phyloP scores from a whole-genome alignment of 2,113 vertebrate species.

The Meleagris gallopavo region DNA sequence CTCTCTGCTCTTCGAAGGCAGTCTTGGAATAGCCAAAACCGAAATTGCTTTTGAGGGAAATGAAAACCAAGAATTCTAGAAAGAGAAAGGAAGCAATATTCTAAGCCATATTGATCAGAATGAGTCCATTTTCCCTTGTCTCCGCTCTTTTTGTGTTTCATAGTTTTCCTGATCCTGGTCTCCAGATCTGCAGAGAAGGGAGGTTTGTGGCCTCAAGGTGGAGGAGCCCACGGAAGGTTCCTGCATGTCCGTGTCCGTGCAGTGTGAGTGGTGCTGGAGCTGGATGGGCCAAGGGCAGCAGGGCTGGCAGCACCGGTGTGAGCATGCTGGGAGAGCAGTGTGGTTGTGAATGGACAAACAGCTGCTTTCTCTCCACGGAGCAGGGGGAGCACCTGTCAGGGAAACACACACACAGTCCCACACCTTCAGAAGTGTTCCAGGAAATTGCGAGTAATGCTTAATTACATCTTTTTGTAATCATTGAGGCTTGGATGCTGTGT shows the following conservation, averaged over 20 bases:
- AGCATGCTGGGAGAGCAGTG: accelerated
- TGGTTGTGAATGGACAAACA: accelerated
- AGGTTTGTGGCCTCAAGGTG: neutral
- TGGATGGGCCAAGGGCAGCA: neutral
- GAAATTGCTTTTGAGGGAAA: neutral
- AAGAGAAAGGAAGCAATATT: neutral
- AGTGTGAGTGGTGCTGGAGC: neutral
- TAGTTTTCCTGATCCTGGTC: neutral
- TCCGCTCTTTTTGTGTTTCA: accelerated
- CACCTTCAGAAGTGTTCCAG: neutral
- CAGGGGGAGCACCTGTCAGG: neutral
- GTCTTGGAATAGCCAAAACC: neutral
- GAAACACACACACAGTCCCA: neutral
- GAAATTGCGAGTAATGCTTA: accelerated
- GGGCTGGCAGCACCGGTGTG: neutral
- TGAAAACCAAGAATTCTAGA: neutral
- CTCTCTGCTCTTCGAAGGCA: neutral
- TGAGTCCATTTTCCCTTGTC: neutral
- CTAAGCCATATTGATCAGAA: neutral
- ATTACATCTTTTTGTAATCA: neutral
- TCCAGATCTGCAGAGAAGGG: neutral
- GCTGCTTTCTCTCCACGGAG: neutral
- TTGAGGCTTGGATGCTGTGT: accelerated
- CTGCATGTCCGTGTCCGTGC: neutral
- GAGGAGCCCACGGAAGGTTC: neutral